Evolutionary conservation across 2,113 vertebrate genomes (phyloP), one percentile per base, ranked within the genome.

Genomic region (Melanostigma gelatinosum): DNA sequence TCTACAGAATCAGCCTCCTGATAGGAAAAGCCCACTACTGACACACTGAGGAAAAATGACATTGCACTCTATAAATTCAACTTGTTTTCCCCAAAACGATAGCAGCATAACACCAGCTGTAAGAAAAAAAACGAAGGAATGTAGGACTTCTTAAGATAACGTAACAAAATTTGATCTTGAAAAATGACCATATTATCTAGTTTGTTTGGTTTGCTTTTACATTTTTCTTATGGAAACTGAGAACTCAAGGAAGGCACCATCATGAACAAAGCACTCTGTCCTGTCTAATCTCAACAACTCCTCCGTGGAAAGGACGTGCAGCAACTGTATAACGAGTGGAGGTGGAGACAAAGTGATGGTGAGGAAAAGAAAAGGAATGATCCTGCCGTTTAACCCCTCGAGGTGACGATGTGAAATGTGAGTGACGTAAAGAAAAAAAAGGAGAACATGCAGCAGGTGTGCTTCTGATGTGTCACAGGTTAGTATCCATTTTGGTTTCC

Each of bases 241-340:
- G 27, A 84, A 83, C 67, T 71, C 10, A 85, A 92, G 58, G 58
- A 93, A 94, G 94, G 93, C 94, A 94, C 94, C 87, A 63, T 93
- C 80, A 89, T 89, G 78, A 88, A 77, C 89, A 85, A 88, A 82
- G 72, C 70, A 82, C 72, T 89, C 78, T 38, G 71, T 72, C 64
- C 61, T 65, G 58, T 84, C 70, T 48, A 20, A 64, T 44, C 22
- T 66, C 36, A 58, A 72, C 52, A 29, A 64, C 64, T 80, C 64
- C 32, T 63, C 71, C n/a, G 74, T 75, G 32, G 48, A 57, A 71
- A 46, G 11, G 48, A 69, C 76, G 72, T 89, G 85, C 80, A 88
- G 82, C 48, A 54, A 65, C 20, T 65, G 32, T 15, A 57, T 10
- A 22, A 13, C 48, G 29, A 52, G 60, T 42, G 29, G 60, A 44